phyloP scores from a whole-genome alignment of 2,888 invertebrate species.

The Phyllotreta cruciferae region DNA sequence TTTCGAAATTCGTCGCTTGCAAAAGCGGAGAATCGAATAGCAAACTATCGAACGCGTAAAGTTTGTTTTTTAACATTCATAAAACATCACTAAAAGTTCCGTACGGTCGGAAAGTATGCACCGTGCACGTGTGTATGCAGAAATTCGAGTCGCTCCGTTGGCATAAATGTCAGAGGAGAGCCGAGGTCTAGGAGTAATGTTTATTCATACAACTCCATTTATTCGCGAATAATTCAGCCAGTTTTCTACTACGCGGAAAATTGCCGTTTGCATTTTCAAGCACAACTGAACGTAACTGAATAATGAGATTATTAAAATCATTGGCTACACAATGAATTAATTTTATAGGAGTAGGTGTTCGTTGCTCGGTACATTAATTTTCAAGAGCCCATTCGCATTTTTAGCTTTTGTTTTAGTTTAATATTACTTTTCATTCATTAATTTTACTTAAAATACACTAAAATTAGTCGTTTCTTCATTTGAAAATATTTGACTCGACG shows the following conservation, averaged over 20 bases:
- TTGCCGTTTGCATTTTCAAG: conserved; percentile 4
- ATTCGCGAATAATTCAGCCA: conserved; percentile 5
- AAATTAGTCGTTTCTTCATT: too few relatives aligned
- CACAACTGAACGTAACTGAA: conserved; percentile 7
- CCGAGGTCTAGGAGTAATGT: background rate
- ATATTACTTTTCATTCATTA: too few relatives aligned
- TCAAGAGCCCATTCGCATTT: conserved; percentile 1
- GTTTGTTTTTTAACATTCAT: too few relatives aligned
- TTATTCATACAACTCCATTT: conserved; percentile 9
- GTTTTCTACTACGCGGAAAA: background rate
- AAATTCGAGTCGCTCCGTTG: too few relatives aligned
- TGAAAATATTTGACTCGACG: too few relatives aligned
- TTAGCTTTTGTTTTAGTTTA: conserved; percentile 1
- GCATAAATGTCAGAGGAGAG: background rate
- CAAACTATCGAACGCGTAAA: too few relatives aligned
- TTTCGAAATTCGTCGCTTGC: too few relatives aligned
- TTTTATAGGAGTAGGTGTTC: conserved; percentile 3
- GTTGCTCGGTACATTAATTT: conserved; percentile 5
- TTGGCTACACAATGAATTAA: conserved; percentile 4
- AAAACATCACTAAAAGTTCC: too few relatives aligned
- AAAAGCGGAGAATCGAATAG: too few relatives aligned
- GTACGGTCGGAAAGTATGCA: too few relatives aligned
- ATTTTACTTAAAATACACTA: too few relatives aligned
- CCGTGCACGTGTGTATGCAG: too few relatives aligned
- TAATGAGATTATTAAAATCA: conserved; percentile 13